Base-by-base conservation (phyloP, 2,888 invertebrate species). In the Serripes groenlandicus region DNA sequence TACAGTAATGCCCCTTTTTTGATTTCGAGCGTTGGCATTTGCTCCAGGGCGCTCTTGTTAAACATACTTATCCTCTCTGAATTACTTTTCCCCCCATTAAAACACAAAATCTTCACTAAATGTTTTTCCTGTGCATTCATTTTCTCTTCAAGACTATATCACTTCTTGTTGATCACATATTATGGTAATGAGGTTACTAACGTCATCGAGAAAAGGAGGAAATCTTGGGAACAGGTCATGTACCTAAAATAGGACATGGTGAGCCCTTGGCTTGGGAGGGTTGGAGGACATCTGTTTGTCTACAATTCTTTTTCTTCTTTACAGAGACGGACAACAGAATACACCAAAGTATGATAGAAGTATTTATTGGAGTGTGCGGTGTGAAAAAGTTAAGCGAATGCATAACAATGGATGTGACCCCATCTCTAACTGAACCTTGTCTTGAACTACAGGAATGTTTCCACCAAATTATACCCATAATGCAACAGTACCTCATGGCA, bases 401-500 rank as follows among this genome's bases (percentile, higher is more conserved):
- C 52, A 83, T 93, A 0, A 76, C 81, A 23, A 83, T 79, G 4
- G 77, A 85, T 30, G 85, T 87, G 11, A 85, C 89, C 4, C 90
- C 92, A 0, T 90, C 90, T 37, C 75, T 90, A 76, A 91, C 89
- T 35, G 70, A 84, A 52, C 92, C 91, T 0, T 93, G 92, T 84
- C 89, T 86, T 1, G 35, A 83, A 7, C 80, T 93, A 3, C 84
- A 84, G 68, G 23, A 23, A 18, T 93, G 93, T 78, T 81, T 93
- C 75, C 87, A 88, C 52, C 37, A 81, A 5, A 85, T 91, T 18
- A 83, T 92, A n/a, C 92, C 93, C 11, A 79, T 79, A 37, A 78
- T 93, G 34, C 94, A 94, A 85, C 78, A 78, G 26, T 92, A 84
- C 71, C 83, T 94, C 62, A 89, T 83, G 62, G 84, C 78, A 7